These are phyloP conservation scores for Nannoperca australis DNA, from an alignment of 2,797 vertebrate species.

Conservation along the genomic window DNA sequence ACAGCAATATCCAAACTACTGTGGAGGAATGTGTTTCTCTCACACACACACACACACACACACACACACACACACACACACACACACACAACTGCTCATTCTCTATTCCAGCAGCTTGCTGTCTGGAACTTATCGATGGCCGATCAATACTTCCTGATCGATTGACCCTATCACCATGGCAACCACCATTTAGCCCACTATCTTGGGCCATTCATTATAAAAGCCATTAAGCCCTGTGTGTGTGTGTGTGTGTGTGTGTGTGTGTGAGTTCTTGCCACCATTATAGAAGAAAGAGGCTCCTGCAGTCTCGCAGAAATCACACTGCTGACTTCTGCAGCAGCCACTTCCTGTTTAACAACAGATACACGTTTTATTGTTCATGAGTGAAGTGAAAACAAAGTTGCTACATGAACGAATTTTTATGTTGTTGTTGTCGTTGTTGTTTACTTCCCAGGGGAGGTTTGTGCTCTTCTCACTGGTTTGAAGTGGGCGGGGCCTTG, in stretches of 20 bases:
- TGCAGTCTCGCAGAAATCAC: slow-evolving; percentile 58
- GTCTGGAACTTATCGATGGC: slow-evolving; percentile 80
- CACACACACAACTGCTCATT: slow-evolving; percentile 55
- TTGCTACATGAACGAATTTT: too few species aligned
- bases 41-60: slow-evolving; percentile 29
- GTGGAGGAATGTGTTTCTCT: slow-evolving; percentile 40
- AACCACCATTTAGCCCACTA: slow-evolving; percentile 81
- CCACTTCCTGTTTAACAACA: slow-evolving; percentile 24
- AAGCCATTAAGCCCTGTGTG: slow-evolving; percentile 75
- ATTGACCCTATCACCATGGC: slow-evolving; percentile 80
- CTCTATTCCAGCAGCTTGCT: slow-evolving; percentile 69
- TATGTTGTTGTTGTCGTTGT: too few species aligned
- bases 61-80: slow-evolving; percentile 12
- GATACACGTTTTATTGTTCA: neutral
- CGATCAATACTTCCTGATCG: slow-evolving; percentile 78
- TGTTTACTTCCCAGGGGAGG: neutral
- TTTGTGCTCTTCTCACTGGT: neutral
- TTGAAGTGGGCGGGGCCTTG: neutral
- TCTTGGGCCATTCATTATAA: slow-evolving; percentile 81
- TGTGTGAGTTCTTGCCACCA: slow-evolving; percentile 78
- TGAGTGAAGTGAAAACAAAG: neutral
- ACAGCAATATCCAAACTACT: slow-evolving; percentile 33
- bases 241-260: slow-evolving; percentile 34
- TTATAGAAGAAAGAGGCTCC: slow-evolving; percentile 71
- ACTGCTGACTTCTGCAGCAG: slow-evolving; percentile 28